phyloP scores from a whole-genome alignment of 1,140 invertebrate species.

The Drosophila carrolli region DNA sequence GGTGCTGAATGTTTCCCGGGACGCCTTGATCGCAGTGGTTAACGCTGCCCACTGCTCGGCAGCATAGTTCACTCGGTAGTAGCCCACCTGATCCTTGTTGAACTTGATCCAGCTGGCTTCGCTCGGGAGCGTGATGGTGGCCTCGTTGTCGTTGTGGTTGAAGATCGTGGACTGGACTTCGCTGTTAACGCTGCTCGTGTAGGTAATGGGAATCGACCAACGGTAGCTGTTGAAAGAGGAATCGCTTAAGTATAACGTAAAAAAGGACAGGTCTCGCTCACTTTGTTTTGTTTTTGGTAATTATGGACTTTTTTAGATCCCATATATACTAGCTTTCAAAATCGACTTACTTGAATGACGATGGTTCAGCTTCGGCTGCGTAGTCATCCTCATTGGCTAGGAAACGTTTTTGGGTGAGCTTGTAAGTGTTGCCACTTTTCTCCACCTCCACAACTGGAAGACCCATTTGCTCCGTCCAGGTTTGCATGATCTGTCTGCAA shows the following conservation, averaged over 20 bases:
- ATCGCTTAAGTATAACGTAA: not conserved
- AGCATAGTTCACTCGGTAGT: slow-evolving; percentile 94
- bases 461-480: slow-evolving; percentile 97
- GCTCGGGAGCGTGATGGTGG: slow-evolving; percentile 46
- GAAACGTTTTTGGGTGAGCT: slow-evolving; percentile 90
- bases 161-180: slow-evolving; percentile 76
- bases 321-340: too few relatives aligned
- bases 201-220: slow-evolving; percentile 94
- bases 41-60: slow-evolving; percentile 88
- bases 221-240: slow-evolving; percentile 86
- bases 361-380: slow-evolving; percentile 85
- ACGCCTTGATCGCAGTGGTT: slow-evolving; percentile 85
- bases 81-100: slow-evolving; percentile 94
- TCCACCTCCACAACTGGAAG: slow-evolving; percentile 91
- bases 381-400: slow-evolving; percentile 87
- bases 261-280: too few relatives aligned
- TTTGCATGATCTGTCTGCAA: slow-evolving; percentile 91
- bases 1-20: slow-evolving; percentile 86
- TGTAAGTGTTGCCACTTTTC: slow-evolving; percentile 85
- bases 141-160: slow-evolving; percentile 73
- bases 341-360: slow-evolving; percentile 86
- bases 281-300: too few relatives aligned
- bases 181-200: slow-evolving; percentile 86
- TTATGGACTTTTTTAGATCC: too few relatives aligned
- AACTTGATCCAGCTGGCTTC: slow-evolving; percentile 92